Evolutionary conservation across 1,140 invertebrate genomes (phyloP), one percentile per base, ranked within the genome.

Genomic region (Leptopilina boulardi): DNA sequence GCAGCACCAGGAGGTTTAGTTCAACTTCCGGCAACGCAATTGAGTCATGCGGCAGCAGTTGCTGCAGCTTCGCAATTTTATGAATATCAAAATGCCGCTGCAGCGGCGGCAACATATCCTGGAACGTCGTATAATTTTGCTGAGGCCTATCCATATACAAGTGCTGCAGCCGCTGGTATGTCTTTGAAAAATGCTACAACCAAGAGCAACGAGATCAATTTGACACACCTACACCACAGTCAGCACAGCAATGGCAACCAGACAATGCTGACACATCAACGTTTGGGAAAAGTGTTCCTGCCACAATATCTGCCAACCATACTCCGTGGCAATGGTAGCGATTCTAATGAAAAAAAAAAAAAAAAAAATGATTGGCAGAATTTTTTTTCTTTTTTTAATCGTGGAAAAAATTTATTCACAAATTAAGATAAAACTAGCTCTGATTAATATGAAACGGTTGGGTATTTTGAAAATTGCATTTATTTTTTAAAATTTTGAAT

Each of bases 51-150:
- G 2, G 94, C 94, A 34, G 94, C 94, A 1, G 92, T 95, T 41
- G 94, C 94, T 13, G 94, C 94, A 3, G 94, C 94, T 3, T 94
- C 94, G 66, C 93, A 95, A 81, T 95, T 95, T 86, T 95, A 95
- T 87, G 94, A 95, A 87, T 95, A 95, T 81, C 93, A 94, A 79
- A 93, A 93, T 44, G 93, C 92, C 19, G 93, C 93, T 1, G 94
- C 94, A 6, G 94, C 94, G 0, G 94, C 94, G 2, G 93, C 93
- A 2, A 93, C 93, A 0, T 95, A 95, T 82, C 94, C 94, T 9
- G 93, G 94, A 51, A 94, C 94, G 73, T 94, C 94, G 81, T 93
- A 94, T 75, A 94, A 94, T 78, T 94, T 94, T 81, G 94, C 94
- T 80, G 94, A 95, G 84, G 93, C 94, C 0, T 94, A 94, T 84